A percentile compares a stretch with the other conserved stretches of the same genome.
These are phyloP conservation scores for Trissolcus brochymenae DNA, from an alignment of 2,888 invertebrate genomes.

Conservation along the genomic window DNA sequence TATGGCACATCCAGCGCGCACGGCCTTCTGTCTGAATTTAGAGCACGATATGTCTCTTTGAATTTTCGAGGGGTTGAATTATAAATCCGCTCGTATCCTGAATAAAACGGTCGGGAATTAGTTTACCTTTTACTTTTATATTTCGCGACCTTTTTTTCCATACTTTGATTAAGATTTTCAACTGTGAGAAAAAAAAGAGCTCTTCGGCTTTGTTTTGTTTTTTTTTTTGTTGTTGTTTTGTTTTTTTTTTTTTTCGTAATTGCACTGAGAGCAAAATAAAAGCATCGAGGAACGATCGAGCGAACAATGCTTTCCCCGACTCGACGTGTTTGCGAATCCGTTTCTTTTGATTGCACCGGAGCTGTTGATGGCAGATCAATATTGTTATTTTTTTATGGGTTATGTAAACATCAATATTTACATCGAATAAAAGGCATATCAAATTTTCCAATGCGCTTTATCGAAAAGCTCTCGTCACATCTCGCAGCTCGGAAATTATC, in stretches of 20 bases:
- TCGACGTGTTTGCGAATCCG: neutral
- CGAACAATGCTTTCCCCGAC: too few species aligned
- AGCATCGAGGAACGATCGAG: too few species aligned
- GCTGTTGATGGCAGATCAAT: too few species aligned
- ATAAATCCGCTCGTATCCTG: slow-evolving; percentile 51
- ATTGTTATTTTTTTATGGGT: neutral
- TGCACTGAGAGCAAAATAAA: too few species aligned
- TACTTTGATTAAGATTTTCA: slow-evolving; percentile 2
- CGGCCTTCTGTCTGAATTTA: slow-evolving; percentile 72
- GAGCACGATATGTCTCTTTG: slow-evolving; percentile 60
- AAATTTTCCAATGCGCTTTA: too few species aligned
- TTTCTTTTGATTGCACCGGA: neutral
- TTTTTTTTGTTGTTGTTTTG: too few species aligned
- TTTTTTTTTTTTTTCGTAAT: too few species aligned
- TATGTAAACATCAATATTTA: neutral
- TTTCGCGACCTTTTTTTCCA: slow-evolving; percentile 20
- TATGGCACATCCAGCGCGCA: slow-evolving; percentile 61
- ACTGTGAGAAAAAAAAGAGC: too few species aligned
- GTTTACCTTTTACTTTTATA: slow-evolving; percentile 16
- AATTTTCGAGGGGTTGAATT: slow-evolving; percentile 56
- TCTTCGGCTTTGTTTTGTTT: too few species aligned
- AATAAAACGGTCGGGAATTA: slow-evolving; percentile 44
- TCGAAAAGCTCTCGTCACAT: too few species aligned
- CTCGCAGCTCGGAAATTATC: too few species aligned
- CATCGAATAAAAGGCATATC: too few species aligned